Conservation (phyloP, 92 coral and sea anemone species). For the Meandrina meandrites region DNA sequence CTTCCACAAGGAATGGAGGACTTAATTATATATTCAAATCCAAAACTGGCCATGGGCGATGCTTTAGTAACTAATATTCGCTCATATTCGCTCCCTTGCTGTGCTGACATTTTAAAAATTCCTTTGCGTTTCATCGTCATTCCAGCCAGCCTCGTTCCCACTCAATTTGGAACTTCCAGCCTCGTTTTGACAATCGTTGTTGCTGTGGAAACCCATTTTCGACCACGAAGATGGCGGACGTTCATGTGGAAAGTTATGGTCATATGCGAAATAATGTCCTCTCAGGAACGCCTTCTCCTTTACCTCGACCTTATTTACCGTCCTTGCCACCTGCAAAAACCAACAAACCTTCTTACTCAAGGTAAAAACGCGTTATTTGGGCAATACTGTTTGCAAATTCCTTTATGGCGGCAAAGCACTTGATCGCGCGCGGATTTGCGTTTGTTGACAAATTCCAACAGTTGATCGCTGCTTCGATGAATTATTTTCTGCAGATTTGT, state of each 20-base stretch:
- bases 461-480: constrained; percentile 8
- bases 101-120: too few species aligned
- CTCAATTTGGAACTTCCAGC: background rate
- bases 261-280: constrained; percentile 57
- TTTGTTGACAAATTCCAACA: constrained; percentile 17
- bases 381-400: background rate
- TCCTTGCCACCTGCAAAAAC: constrained; percentile 90
- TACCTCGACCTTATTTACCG: constrained; percentile 96
- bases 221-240: constrained; percentile 76
- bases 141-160: background rate
- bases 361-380: constrained; percentile 49
- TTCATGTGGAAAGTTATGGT: constrained; percentile 55
- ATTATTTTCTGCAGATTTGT: constrained; percentile 66
- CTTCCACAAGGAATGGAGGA: too few species aligned
- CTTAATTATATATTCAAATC: too few species aligned
- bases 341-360: constrained; percentile 84
- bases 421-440: background rate
- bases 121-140: too few species aligned
- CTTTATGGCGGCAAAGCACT: background rate
- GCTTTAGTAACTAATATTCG: too few species aligned
- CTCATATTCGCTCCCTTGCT: too few species aligned
- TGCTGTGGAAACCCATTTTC: constrained; percentile 23
- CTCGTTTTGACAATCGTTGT: constrained; percentile 30
- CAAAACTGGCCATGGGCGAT: too few species aligned
- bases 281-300: constrained; percentile 91